A percentile compares a stretch with the other conserved stretches of the same genome.
Evolutionary conservation across 1,140 invertebrate species (phyloP).

Genomic region (Pogonomyrmex californicus): DNA sequence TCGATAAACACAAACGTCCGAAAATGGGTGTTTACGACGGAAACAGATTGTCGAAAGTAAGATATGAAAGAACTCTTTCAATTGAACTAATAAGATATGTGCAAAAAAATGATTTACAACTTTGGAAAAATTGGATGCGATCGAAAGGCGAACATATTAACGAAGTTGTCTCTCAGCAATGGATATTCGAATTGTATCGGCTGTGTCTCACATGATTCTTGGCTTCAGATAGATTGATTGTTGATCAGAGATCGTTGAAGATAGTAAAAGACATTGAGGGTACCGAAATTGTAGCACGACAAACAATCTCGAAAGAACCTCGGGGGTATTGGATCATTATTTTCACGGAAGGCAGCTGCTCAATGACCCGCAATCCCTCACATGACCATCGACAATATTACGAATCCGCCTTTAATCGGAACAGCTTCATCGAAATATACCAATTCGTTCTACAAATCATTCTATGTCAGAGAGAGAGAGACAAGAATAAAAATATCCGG

Average conservation of each 20-base stretch:
- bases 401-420: constrained; percentile 75
- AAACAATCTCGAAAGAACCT: constrained; percentile 68
- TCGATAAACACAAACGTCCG: background rate
- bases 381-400: constrained; percentile 73
- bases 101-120: background rate
- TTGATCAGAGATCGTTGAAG: constrained; percentile 24
- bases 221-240: background rate
- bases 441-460: constrained; percentile 62
- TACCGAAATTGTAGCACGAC: constrained; percentile 66
- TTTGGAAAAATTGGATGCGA: background rate
- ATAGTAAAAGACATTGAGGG: constrained; percentile 65
- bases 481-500: background rate
- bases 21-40: background rate
- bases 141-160: constrained; percentile 2
- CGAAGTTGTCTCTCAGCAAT: background rate
- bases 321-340: constrained; percentile 75
- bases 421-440: constrained; percentile 44
- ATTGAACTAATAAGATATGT: constrained; percentile 1
- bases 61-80: constrained; percentile 1
- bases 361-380: constrained; percentile 76
- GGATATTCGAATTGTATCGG: constrained; percentile 60
- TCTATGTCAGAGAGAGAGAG: background rate
- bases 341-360: constrained; percentile 75
- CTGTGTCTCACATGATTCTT: constrained; percentile 47
- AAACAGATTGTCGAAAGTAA: background rate